Evolutionary conservation across 2,888 invertebrate species (phyloP), one percentile per base, ranked within the genome.

Genomic region (Phortica okadai): DNA sequence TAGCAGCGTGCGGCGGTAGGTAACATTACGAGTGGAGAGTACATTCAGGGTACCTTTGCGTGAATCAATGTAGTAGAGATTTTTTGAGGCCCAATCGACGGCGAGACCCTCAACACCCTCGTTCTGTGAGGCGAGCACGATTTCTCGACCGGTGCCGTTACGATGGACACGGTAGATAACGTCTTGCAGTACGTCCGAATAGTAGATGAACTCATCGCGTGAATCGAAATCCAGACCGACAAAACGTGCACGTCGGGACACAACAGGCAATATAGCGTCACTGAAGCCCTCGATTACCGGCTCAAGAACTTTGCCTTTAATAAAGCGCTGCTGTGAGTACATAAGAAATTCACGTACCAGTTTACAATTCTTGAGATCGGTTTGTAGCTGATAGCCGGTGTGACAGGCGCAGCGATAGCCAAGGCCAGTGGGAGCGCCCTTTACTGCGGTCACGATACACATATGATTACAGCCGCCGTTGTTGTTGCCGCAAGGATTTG

Each of bases 51-150:
- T 98, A 80, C 98, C 98, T 90, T 98, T 96, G 76, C 98, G 94
- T 11, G 97, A 97, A 89, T 98, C 98, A 74, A 99, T 98, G 91
- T 98, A 98, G 92, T 98, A 98, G 6, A 99, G 92, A 91, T 98
- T 98, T 90, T 98, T 97, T 0, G 98, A 95, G 0, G 96, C 97
- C 98, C 98, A 99, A 90, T 99, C 98, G 0, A 98, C 96, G 0
- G 98, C 97, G 76, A 99, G 92, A 0, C 98, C 98, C 92, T 99
- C 98, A 0, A 98, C 98, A 0, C 98, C 98, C 92, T 98, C 98
- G 89, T 99, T 98, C 90, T 98, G 98, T 0, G 98, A 98, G 0
- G 98, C 98, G 56, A 98, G 91, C 0, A 99, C 97, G 76, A 97
- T 97, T 92, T 97, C 97, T 42, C 95, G 94, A 0, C 95, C 94